Percentiles rank a stretch among this genome's conserved stretches.
These are phyloP conservation scores for Sander lucioperca DNA, from an alignment of 2,113 vertebrate genomes.

Conservation along the genomic window DNA sequence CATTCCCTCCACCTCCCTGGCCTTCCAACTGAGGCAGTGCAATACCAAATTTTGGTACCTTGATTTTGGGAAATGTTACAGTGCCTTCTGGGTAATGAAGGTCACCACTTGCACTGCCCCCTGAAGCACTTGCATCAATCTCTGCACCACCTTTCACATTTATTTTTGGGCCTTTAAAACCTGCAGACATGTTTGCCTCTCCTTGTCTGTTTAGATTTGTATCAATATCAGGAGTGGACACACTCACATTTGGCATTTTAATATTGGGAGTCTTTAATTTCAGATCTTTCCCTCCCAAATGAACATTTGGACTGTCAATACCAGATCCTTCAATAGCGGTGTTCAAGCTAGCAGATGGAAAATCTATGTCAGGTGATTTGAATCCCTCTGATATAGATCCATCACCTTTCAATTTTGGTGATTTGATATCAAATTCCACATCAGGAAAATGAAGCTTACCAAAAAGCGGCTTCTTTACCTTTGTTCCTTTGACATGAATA, in stretches of 20 bases:
- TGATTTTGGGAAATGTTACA: slow-evolving; percentile 86
- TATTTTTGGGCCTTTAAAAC: slow-evolving; percentile 76
- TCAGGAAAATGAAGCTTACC: slow-evolving; percentile 94
- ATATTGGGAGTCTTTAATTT: slow-evolving; percentile 82
- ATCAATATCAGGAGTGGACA: slow-evolving; percentile 68
- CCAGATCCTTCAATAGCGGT: slow-evolving; percentile 52
- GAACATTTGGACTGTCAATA: slow-evolving; percentile 53
- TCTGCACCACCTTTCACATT: slow-evolving; percentile 72
- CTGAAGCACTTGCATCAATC: slow-evolving; percentile 52
- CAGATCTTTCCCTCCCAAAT: slow-evolving; percentile 78
- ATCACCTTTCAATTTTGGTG: slow-evolving; percentile 86
- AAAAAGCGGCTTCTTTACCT: slow-evolving; percentile 90
- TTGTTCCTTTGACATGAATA: slow-evolving; percentile 82
- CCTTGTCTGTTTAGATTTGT: slow-evolving; percentile 55
- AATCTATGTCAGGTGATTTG: slow-evolving; percentile 75
- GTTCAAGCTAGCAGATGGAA: slow-evolving; percentile 67
- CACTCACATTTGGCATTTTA: slow-evolving; percentile 74
- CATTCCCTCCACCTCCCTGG: slow-evolving; percentile 69
- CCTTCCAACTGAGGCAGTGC: slow-evolving; percentile 80
- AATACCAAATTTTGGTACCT: slow-evolving; percentile 89
- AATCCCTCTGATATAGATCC: slow-evolving; percentile 74
- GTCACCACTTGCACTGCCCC: slow-evolving; percentile 40
- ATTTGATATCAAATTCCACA: slow-evolving; percentile 94
- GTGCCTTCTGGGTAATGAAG: slow-evolving; percentile 78
- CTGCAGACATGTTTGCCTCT: slow-evolving; percentile 63